Percentiles rank a stretch among this genome's conserved stretches.
Evolutionary conservation across 2,113 vertebrate species (phyloP).

Genomic region (Haemorhous mexicanus): DNA sequence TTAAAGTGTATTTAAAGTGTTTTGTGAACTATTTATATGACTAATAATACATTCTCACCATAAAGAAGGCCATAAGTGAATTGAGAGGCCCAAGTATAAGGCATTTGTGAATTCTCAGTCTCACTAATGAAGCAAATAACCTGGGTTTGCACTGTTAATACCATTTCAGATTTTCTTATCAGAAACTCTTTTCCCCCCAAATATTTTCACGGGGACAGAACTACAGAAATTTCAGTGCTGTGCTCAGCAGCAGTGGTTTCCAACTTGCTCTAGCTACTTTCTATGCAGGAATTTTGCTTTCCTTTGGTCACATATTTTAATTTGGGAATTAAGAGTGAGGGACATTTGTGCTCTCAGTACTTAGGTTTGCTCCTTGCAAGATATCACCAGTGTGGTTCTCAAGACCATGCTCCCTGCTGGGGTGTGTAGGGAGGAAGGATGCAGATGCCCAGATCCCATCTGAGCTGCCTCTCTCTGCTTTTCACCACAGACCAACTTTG

Average conservation of each 20-base stretch:
- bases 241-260: not conserved
- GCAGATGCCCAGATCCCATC: not conserved
- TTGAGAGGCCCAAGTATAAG: not conserved
- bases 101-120: not conserved
- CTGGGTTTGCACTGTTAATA: not conserved
- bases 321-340: not conserved
- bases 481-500: not conserved
- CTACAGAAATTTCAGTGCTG: not conserved
- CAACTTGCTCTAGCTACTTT: not conserved
- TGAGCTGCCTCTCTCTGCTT: not conserved
- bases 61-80: not conserved
- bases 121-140: not conserved
- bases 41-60: not conserved
- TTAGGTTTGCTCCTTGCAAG: not conserved
- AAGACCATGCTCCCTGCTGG: not conserved
- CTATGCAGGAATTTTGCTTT: not conserved
- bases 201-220: not conserved
- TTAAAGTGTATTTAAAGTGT: not conserved
- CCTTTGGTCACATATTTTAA: not conserved
- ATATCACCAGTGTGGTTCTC: accelerated
- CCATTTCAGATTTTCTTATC: not conserved
- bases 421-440: not conserved
- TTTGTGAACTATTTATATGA: not conserved
- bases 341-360: not conserved
- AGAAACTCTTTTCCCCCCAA: not conserved